A percentile compares a stretch with the other conserved stretches of the same genome.
phyloP scores from a whole-genome alignment of 1,140 invertebrate species.

The Andricus grossulariae region DNA sequence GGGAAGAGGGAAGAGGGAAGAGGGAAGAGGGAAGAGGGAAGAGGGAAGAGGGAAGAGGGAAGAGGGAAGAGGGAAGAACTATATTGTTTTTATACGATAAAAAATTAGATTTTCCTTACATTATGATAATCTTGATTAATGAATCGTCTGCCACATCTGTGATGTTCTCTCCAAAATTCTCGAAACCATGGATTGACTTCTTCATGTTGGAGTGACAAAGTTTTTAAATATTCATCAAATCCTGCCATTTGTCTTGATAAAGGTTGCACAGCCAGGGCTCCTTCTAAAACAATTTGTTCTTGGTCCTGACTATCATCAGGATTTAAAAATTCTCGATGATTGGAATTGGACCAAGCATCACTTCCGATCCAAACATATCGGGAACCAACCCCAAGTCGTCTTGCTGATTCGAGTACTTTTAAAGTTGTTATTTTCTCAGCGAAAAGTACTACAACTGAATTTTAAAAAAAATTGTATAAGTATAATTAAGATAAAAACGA shows the following conservation, averaged over 20 bases:
- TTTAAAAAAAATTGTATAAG: constrained; percentile 27
- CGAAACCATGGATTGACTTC: constrained; percentile 78
- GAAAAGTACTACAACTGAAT: constrained; percentile 77
- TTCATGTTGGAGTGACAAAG: constrained; percentile 64
- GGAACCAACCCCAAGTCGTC: constrained; percentile 59
- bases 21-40: no score
- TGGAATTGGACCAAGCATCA: constrained; percentile 76
- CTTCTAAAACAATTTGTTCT: constrained; percentile 72
- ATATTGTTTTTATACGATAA: neutral
- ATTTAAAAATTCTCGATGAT: constrained; percentile 59
- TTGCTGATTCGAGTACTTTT: constrained; percentile 73
- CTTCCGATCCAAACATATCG: constrained; percentile 77
- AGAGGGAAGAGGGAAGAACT: no score
- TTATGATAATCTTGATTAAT: neutral
- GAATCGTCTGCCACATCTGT: constrained; percentile 66
- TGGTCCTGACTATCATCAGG: constrained; percentile 35
- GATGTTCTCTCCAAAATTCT: constrained; percentile 82
- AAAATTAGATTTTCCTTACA: neutral
- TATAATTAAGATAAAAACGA: neutral
- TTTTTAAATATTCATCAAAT: constrained; percentile 77
- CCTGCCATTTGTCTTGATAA: constrained; percentile 71
- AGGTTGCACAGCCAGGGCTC: constrained; percentile 78
- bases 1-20: no score
- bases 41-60: no score
- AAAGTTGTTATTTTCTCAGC: constrained; percentile 75